Base-by-base conservation (phyloP, 2,888 invertebrate genomes). In the Gastracanthus pulcherrimus region DNA sequence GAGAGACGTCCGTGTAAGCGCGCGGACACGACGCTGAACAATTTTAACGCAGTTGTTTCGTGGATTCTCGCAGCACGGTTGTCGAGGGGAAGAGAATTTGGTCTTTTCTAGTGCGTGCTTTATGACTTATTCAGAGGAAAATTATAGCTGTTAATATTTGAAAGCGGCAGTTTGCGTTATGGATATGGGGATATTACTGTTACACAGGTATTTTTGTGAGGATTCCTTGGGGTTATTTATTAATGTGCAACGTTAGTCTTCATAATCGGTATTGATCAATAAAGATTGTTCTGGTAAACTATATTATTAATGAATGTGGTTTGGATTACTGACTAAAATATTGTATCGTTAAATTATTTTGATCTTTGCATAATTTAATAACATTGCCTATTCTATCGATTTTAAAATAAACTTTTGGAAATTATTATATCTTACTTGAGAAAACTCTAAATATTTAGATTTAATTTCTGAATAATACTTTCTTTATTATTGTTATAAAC, bases 101-200 rank as follows among this genome's bases (percentile, higher is more conserved):
- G 29, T 51, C 62, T 66, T 41, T 48, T 76, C 51, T 51, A 29
- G 11, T 45, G 16, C 34, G 16, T 7, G 31, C 34, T 78, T 78
- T 78, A 78, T 71, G 64, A 71, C 26, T 71, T 78, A 77, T 69
- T 51, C 64, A 71, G 31, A n/a, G 55, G 16, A 31, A 9, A 41
- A 66, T 75, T 75, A 51, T 2, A 36, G 19, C 26, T 51, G 31
- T 51, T 76, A 67, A 41, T 58, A 58, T 67, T 76, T 67, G 31
- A 66, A 67, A 55, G 48, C 51, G 51, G 48, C 38, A 29, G 66
- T 66, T 31, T 41, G 58, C 26, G n/a, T 26, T 71, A 48, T 51
- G 34, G 48, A 51, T 69, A 29, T 13, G 13, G 41, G 16, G 41
- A 41, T n/a, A 4, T 19, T 51, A 51, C 19, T 51, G 51, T 51